These are phyloP conservation scores for Hydrotaea diabolus DNA, from an alignment of 2,888 invertebrate species.

Conservation along the genomic window DNA sequence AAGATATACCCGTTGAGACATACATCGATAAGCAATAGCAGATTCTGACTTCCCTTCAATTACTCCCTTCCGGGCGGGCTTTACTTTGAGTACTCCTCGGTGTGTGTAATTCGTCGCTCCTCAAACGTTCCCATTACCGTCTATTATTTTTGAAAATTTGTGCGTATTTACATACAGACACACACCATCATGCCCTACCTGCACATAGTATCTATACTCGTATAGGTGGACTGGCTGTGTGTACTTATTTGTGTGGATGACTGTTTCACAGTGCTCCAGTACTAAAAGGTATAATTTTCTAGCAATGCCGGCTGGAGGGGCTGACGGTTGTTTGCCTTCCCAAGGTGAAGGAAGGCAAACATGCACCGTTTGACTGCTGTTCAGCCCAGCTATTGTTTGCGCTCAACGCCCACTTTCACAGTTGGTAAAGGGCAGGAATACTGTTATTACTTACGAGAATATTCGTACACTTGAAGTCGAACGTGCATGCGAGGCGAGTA, in stretches of 20 bases:
- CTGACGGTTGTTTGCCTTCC: background rate
- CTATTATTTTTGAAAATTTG: background rate
- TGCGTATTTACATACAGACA: background rate
- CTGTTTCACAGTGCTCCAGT: background rate
- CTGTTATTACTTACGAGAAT: background rate
- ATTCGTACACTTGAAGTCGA: background rate
- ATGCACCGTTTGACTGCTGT: background rate
- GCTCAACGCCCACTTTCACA: too few relatives aligned
- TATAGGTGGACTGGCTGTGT: too few relatives aligned
- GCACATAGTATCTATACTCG: too few relatives aligned
- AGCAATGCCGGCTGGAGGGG: background rate
- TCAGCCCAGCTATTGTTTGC: too few relatives aligned
- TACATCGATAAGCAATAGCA: background rate
- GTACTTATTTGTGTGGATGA: background rate
- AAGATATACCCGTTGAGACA: background rate
- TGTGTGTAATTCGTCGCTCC: too few relatives aligned
- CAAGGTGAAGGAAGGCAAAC: conserved; percentile 26
- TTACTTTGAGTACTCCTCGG: too few relatives aligned
- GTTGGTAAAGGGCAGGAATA: too few relatives aligned
- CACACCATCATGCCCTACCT: background rate
- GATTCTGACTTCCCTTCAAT: too few relatives aligned
- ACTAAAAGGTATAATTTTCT: background rate
- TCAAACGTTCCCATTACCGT: too few relatives aligned
- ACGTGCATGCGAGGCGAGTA: conserved; percentile 34
- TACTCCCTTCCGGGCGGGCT: too few relatives aligned